phyloP scores from a whole-genome alignment of 2,888 invertebrate genomes.

The Cryptocephalus moraei region DNA sequence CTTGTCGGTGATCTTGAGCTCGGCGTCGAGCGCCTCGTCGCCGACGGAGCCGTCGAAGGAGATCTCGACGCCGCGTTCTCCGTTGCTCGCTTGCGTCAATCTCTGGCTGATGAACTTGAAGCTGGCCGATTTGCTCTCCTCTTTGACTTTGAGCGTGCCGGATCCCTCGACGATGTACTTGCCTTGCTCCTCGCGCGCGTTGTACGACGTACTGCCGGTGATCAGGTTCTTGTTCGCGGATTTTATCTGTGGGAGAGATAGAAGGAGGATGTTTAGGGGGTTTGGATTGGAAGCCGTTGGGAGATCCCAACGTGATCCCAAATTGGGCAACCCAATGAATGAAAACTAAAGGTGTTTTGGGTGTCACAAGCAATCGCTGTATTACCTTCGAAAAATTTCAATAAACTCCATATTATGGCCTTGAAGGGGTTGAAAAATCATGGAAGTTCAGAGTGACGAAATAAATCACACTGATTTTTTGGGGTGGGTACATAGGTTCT shows the following conservation, averaged over 20 bases:
- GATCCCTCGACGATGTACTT: conserved; percentile 67
- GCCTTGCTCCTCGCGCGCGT: conserved; percentile 58
- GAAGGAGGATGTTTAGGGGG: too few relatives aligned
- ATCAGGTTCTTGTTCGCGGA: conserved; percentile 56
- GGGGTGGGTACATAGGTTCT: too few relatives aligned
- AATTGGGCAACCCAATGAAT: too few relatives aligned
- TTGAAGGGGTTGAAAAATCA: too few relatives aligned
- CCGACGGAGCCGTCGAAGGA: conserved; percentile 61
- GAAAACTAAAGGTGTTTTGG: too few relatives aligned
- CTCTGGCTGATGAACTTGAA: conserved; percentile 62
- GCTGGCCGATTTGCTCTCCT: conserved; percentile 56
- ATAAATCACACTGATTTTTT: too few relatives aligned
- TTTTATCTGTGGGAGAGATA: conserved; percentile 37
- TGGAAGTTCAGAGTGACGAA: too few relatives aligned
- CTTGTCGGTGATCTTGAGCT: conserved; percentile 60
- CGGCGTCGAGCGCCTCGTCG: conserved; percentile 57
- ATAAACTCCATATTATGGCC: too few relatives aligned
- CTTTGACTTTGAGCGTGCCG: conserved; percentile 60
- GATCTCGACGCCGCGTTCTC: conserved; percentile 58
- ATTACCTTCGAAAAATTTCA: too few relatives aligned
- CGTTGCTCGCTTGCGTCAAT: conserved; percentile 47
- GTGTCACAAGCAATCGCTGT: too few relatives aligned
- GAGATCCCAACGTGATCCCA: too few relatives aligned
- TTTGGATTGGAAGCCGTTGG: too few relatives aligned
- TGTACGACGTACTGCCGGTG: conserved; percentile 63